Evolutionary conservation across 2,888 invertebrate genomes (phyloP).

Genomic region (Rhagonycha fulva): DNA sequence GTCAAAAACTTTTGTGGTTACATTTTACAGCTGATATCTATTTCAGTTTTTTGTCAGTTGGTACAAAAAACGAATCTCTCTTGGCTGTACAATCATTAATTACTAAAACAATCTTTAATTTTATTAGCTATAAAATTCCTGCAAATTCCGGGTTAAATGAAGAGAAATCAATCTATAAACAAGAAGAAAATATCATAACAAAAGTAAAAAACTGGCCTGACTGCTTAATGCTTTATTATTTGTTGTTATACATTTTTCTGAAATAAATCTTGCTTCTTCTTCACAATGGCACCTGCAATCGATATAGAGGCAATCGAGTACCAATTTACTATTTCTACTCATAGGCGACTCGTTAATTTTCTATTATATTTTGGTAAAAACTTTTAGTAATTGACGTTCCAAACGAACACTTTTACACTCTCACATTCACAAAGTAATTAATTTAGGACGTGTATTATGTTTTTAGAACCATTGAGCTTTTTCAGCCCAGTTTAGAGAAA

Average conservation of each 20-base stretch:
- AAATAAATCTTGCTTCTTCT: not conserved
- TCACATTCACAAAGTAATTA: not conserved
- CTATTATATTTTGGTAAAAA: not conserved
- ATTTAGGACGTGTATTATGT: not conserved
- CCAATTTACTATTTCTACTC: constrained; percentile 13
- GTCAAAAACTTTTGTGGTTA: no score
- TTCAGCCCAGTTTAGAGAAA: not conserved
- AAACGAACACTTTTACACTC: not conserved
- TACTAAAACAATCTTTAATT: no score
- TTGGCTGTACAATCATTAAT: no score
- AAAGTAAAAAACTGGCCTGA: no score
- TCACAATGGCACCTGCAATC: constrained; percentile 3
- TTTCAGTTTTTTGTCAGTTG: no score
- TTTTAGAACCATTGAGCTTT: not conserved
- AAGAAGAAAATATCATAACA: no score
- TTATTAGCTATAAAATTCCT: no score
- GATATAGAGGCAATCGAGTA: constrained; percentile 19
- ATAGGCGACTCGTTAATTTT: constrained; percentile 16
- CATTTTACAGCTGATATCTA: no score
- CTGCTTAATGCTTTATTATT: no score
- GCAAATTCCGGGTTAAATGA: no score
- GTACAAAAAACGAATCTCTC: no score
- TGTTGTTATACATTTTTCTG: not conserved
- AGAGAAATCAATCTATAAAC: no score
- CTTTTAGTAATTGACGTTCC: not conserved